phyloP scores from a whole-genome alignment of 2,888 invertebrate genomes.

The Cephus sareptanus region DNA sequence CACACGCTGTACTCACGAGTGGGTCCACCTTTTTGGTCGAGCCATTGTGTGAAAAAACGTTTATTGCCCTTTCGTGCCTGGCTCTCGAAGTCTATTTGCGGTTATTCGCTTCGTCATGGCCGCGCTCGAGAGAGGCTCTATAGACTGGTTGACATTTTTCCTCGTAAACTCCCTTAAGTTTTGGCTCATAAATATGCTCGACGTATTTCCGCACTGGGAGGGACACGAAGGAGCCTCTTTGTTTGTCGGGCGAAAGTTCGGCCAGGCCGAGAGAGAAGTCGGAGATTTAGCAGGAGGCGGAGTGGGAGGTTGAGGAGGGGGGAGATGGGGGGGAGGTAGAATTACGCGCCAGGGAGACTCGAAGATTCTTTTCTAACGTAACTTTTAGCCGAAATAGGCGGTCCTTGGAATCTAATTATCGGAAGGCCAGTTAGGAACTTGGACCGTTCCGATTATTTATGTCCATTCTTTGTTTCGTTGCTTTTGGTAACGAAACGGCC shows the following conservation, averaged over 20 bases:
- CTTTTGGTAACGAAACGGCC: background rate
- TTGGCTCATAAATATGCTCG: conserved; percentile 54
- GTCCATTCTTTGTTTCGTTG: conserved; percentile 44
- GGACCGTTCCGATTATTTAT: conserved; percentile 45
- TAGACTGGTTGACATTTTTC: conserved; percentile 26
- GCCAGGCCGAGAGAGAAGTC: conserved; percentile 15
- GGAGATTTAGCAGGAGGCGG: conserved; percentile 8
- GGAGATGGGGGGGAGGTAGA: background rate
- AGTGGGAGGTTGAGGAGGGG: conserved; percentile 13
- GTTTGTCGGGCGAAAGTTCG: conserved; percentile 37
- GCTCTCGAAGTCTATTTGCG: conserved; percentile 32
- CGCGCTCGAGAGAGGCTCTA: conserved; percentile 11
- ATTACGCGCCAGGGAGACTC: conserved; percentile 3
- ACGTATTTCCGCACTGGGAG: conserved; percentile 44
- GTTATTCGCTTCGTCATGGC: conserved; percentile 25
- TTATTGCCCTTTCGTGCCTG: conserved; percentile 24
- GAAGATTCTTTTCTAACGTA: conserved; percentile 47
- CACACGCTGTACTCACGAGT: background rate
- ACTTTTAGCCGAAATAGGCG: conserved; percentile 48
- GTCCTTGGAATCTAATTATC: conserved; percentile 56
- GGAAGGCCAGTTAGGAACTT: conserved; percentile 42
- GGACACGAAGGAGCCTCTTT: conserved; percentile 35
- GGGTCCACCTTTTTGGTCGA: background rate
- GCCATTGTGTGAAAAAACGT: background rate
- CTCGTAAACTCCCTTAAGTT: conserved; percentile 40